phyloP scores from a whole-genome alignment of 2,113 vertebrate genomes.

The Machaerirhynchus nigripectus region DNA sequence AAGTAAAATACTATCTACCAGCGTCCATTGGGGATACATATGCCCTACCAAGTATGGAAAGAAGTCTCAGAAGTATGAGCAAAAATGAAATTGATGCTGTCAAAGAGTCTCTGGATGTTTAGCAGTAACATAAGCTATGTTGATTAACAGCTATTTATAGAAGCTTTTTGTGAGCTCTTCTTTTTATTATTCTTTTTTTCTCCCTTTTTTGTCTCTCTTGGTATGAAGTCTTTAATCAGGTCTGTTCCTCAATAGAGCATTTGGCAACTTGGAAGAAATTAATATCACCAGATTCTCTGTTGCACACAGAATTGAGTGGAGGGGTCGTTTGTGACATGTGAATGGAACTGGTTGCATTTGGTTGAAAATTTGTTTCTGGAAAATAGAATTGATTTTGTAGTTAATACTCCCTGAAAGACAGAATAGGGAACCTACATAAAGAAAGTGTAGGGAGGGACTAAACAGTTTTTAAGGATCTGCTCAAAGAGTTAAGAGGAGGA shows the following conservation, averaged over 20 bases:
- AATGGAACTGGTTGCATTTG: neutral
- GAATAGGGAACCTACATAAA: neutral
- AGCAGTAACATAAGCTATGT: neutral
- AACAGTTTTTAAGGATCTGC: neutral
- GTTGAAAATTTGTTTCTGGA: neutral
- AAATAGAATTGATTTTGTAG: neutral
- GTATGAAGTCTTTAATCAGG: neutral
- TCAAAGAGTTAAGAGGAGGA: neutral
- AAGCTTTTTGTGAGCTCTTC: neutral
- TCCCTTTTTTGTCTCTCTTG: neutral
- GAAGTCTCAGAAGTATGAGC: neutral
- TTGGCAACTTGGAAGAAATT: neutral
- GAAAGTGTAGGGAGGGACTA: neutral
- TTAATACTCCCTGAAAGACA: neutral
- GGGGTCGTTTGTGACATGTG: neutral
- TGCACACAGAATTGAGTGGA: neutral
- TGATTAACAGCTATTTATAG: constrained; percentile 26
- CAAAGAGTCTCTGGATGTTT: constrained; percentile 6
- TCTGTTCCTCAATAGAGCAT: neutral
- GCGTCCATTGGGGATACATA: neutral
- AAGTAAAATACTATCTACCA: neutral
- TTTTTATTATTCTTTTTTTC: neutral
- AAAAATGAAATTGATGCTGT: neutral
- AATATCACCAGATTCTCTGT: neutral
- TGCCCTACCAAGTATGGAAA: neutral